phyloP scores from a whole-genome alignment of 2,113 vertebrate species.

The Argyrosomus japonicus region DNA sequence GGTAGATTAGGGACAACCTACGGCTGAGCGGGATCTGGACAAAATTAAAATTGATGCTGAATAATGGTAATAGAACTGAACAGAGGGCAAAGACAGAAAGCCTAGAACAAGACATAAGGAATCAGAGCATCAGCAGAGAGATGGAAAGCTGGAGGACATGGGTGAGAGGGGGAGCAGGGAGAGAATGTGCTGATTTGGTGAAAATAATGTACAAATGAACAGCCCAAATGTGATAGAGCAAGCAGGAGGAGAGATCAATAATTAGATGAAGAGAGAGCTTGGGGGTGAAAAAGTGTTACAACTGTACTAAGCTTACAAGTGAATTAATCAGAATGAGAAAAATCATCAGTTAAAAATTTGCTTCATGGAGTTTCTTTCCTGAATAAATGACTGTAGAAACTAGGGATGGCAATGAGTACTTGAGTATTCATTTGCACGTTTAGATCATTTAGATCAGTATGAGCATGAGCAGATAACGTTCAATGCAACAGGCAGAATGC shows the following conservation, averaged over 20 bases:
- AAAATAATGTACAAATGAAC: constrained; percentile 33
- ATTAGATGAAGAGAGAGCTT: constrained; percentile 14
- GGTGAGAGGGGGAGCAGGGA: not conserved
- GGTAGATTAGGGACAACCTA: constrained; percentile 39
- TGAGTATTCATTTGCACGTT: too few relatives aligned
- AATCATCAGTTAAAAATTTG: too few relatives aligned
- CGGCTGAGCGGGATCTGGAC: not conserved
- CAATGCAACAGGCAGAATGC: too few relatives aligned
- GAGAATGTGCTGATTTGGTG: constrained; percentile 31
- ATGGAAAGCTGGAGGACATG: constrained; percentile 6
- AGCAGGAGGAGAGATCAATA: constrained; percentile 23
- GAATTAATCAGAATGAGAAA: constrained; percentile 7
- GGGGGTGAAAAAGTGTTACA: not conserved
- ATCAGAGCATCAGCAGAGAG: constrained; percentile 9
- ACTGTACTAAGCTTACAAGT: not conserved
- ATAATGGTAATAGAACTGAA: not conserved
- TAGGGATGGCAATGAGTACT: too few relatives aligned
- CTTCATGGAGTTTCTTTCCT: not conserved
- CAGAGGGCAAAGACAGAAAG: not conserved
- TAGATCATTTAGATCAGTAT: too few relatives aligned
- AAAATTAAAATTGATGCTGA: constrained; percentile 26
- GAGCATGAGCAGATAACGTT: too few relatives aligned
- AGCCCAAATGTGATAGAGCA: not conserved
- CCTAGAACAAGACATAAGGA: not conserved
- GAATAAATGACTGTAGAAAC: constrained; percentile 1